Base-by-base conservation (phyloP, 2,888 invertebrate species). In the Aphelenchoides bicaudatus region DNA sequence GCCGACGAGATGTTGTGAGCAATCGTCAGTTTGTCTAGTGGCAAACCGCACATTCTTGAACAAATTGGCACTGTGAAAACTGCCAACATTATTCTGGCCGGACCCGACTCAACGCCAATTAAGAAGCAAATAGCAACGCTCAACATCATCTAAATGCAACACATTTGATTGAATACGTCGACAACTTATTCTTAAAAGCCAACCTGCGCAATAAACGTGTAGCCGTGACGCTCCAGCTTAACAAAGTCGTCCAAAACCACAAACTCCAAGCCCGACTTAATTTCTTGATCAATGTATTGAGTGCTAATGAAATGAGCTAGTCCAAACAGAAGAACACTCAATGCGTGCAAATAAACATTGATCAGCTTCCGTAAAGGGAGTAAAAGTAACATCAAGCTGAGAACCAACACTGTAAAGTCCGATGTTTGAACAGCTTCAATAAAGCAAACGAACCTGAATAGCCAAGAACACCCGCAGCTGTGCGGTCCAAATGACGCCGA, bases 11-110 rank as follows among this genome's bases (percentile, higher is more conserved):
- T 79, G 62, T 83, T 82, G 70, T 84, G 83, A 10, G 82, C 62
- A 54, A 70, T 62, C 8, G 79, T 70, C 16, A 74, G 70, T 39
- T 80, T 79, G 3, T 74, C 67, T 0, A 77, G 68, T 13, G 82
- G 82, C 48, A 81, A 75, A 52, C 80, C 80, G 34, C 80, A 79
- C 53, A 83, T 70, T 30, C 82, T 73, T 2, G 82, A 82, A 25
- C 82, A 74, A 46, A 84, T 80, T 1, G 84, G 84, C n/a, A 81
- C 65, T 0, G 80, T 78, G 71, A 83, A 83, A 3, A 81, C 76
- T 3, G 82, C 76, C 6, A 83, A 73, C n/a, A 79, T 67, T 50
- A 78, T 77, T 39, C 79, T 70, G 21, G 72, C 78, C 67, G 78
- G 72, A 58, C 78, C 73, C 48, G 67, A 72, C 50, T 78, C 79